Evolutionary conservation across 2,113 vertebrate species (phyloP).

Genomic region (Thamnaconus septentrionalis): DNA sequence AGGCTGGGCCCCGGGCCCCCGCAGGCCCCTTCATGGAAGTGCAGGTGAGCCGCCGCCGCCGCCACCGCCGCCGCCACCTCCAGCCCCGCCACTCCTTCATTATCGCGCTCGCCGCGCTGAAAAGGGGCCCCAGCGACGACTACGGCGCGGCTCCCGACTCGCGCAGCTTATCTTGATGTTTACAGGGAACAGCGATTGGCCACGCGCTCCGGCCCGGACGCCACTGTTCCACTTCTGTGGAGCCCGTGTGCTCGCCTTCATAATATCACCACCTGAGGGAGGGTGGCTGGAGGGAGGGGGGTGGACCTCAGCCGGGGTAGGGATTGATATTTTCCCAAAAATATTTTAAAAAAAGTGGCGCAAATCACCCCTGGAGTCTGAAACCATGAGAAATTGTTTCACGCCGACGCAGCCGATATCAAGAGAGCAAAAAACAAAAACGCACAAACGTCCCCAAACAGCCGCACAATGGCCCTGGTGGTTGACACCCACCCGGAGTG

Average conservation of each 20-base stretch:
- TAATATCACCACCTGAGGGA: conserved; percentile 67
- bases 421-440: conserved; percentile 31
- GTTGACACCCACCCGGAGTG: conserved; percentile 70
- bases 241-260: conserved; percentile 51
- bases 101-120: conserved; percentile 67
- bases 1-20: conserved; percentile 61
- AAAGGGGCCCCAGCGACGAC: conserved; percentile 50
- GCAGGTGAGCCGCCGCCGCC: conserved; percentile 70
- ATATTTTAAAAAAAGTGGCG: conserved; percentile 71
- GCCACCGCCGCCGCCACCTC: conserved; percentile 48
- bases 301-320: conserved; percentile 55
- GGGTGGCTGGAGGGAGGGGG: too few species aligned
- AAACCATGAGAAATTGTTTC: conserved; percentile 68
- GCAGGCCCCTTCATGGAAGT: conserved; percentile 65
- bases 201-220: conserved; percentile 68
- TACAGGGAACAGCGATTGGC: conserved; percentile 78
- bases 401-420: conserved; percentile 74
- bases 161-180: conserved; percentile 76
- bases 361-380: conserved; percentile 77
- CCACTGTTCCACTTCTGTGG: conserved; percentile 72
- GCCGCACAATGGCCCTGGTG: conserved; percentile 71
- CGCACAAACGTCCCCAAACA: conserved; percentile 45
- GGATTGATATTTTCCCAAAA: conserved; percentile 57
- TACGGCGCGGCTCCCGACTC: conserved; percentile 59
- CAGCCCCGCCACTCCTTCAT: conserved; percentile 67